Evolutionary conservation across 2,888 invertebrate genomes (phyloP).

Genomic region (Drosophila monieri): DNA sequence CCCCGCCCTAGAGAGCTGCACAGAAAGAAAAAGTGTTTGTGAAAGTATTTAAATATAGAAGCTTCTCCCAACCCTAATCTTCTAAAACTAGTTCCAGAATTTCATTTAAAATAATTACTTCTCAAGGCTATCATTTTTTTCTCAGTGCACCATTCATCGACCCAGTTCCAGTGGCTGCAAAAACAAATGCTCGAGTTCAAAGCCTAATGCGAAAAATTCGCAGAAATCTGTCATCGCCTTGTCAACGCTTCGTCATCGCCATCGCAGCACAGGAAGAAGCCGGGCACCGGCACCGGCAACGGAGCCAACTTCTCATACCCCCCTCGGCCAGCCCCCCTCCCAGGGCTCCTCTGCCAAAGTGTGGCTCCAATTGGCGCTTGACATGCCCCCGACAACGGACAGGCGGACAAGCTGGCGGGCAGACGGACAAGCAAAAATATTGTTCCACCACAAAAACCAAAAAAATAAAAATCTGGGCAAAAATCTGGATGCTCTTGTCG

Average conservation of each 20-base stretch:
- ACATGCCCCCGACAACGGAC: conserved; percentile 38
- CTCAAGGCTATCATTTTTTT: neutral
- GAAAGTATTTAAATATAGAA: too few relatives aligned
- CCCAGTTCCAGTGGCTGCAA: conserved; percentile 50
- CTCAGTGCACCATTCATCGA: conserved; percentile 18
- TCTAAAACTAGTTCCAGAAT: too few relatives aligned
- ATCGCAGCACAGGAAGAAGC: conserved; percentile 55
- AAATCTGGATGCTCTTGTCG: conserved; percentile 37
- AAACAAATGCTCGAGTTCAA: conserved; percentile 73
- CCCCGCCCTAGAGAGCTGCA: conserved; percentile 22
- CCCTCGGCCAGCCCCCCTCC: neutral
- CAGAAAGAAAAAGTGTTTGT: neutral
- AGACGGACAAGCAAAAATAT: conserved; percentile 65
- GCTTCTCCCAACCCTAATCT: too few relatives aligned
- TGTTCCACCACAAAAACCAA: conserved; percentile 53
- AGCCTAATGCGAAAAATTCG: conserved; percentile 81
- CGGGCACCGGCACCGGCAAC: neutral
- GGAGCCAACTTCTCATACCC: neutral
- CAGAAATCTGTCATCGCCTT: conserved; percentile 82
- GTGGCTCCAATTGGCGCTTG: conserved; percentile 71
- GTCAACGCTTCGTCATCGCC: conserved; percentile 77
- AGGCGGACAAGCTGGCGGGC: conserved; percentile 17
- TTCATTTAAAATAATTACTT: too few relatives aligned
- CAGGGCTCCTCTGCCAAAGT: conserved; percentile 45
- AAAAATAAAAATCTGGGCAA: conserved; percentile 56